These are phyloP conservation scores for Baryphthengus martii DNA, from an alignment of 2,113 vertebrate species.

Conservation along the genomic window DNA sequence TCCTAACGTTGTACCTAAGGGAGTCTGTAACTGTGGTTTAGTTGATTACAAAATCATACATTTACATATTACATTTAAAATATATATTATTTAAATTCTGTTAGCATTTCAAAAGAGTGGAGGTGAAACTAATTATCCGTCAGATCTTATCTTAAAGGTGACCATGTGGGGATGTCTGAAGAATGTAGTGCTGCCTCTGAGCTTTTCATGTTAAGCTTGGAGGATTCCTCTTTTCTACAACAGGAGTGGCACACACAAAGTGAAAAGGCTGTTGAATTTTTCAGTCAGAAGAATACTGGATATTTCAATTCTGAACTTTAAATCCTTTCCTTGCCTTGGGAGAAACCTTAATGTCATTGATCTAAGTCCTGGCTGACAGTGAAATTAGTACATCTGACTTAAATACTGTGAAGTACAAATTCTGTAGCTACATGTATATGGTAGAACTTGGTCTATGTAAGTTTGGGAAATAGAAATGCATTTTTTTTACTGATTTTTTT, in stretches of 20 bases:
- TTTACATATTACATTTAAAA: neutral
- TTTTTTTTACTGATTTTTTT: neutral
- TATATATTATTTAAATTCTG: neutral
- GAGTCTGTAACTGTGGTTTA: neutral
- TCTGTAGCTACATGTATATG: neutral
- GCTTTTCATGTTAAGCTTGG: neutral
- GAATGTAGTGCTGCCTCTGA: neutral
- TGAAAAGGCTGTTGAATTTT: neutral
- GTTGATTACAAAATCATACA: neutral
- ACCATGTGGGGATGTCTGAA: neutral
- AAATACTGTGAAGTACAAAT: neutral
- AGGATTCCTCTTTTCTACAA: neutral
- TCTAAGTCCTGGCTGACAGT: accelerated
- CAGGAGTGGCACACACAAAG: neutral
- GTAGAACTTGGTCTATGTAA: neutral
- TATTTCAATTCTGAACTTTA: neutral
- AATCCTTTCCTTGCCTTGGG: neutral
- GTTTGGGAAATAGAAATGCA: neutral
- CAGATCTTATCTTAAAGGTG: neutral
- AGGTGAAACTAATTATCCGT: neutral
- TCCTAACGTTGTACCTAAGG: neutral
- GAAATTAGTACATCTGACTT: neutral
- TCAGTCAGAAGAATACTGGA: neutral
- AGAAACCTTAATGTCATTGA: neutral
- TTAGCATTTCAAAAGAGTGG: neutral